Evolutionary conservation across 2,797 vertebrate genomes (phyloP), one percentile per base, ranked within the genome.

Genomic region (Dendrocincla tyrannina): DNA sequence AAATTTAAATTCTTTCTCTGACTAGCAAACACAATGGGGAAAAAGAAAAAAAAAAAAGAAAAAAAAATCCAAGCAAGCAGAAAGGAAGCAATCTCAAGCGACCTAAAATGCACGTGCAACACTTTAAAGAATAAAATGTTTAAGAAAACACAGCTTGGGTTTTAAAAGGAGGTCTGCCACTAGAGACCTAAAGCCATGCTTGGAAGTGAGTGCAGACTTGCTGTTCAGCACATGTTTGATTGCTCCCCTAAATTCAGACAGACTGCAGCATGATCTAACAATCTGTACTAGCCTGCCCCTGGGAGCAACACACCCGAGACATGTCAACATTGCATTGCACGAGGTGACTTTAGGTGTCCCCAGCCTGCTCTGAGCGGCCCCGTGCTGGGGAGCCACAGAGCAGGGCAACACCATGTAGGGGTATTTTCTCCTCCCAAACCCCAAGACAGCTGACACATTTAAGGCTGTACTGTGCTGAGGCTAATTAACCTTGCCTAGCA

Each of bases 311-410:
- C 64, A 84, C 49, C 60, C 49, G 52, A 44, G 46, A 32, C n/a
- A 7, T 1, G 16, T 18, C 66, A 68, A 8, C 1, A 0, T 0
- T 11, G 28, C 24, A 33, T 8, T 2, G 15, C 1, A 0, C 0
- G 2, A 63, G 59, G 47, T 37, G 70, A 77, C 64, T 59, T 79
- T 0, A 59, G 55, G 55, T 49, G 49, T 47, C 37, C 46, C 33
- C 72, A 63, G 49, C 11, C 47, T 2, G 0, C 30, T n/a, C 46
- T 9, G 32, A 66, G 49, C 17, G 15, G 59, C 39, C 44, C 32
- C 1, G 0, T 10, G 49, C 56, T 10, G 4, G 7, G 47, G 23
- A 89, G 59, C 20, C 50, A 39, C 63, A 46, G 28, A 60, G 44
- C 46, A 37, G 46, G 37, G 53, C n/a, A 32, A 24, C 58, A 23